Base-by-base conservation (phyloP, 2,113 vertebrate genomes). In the Ailuropoda melanoleuca region DNA sequence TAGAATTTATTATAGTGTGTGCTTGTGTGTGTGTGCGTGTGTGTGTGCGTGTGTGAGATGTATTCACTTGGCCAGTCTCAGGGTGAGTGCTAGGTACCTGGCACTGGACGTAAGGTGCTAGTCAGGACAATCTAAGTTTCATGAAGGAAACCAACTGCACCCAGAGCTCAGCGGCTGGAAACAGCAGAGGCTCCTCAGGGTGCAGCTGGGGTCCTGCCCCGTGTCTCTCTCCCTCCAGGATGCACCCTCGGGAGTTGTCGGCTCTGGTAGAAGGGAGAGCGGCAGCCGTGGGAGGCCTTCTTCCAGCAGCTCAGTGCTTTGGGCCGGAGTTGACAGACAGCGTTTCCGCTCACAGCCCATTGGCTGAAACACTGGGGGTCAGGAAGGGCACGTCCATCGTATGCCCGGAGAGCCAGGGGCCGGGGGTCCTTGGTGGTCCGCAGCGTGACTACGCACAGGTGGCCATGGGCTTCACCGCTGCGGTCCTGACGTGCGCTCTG, bases 401-500 rank as follows among this genome's bases (percentile, higher is more conserved):
- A 21, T 3, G 2, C 19, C 37, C 31, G 5, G 21, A 3, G 37
- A 14, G 7, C 34, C 18, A 17, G n/a, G 46, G 46, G 46, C 72
- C 6, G 56, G 31, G 87, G 39, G 19, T 48, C 17, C 9, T 62
- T 6, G 70, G 55, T n/a, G 39, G 21, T 46, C 70, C 48, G 17
- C 8, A 15, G 26, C n/a, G 62, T 13, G 37, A 18, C 0, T 10
- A 18, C 1, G 5, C 56, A 17, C 37, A 21, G n/a, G 18, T 14
- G 64, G 56, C 29, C 5, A 23, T 12, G 11, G 82, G 19, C 26
- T 31, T 34, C n/a, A 7, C 39, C 1, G 9, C 15, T 10, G 12
- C 9, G 0, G 18, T 29, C 29, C 29, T 34, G 39, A 31, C 0
- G 13, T 0, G 6, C 1, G 64, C 75, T 8, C 10, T 1, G 37